These are phyloP conservation scores for Melinopterus prodromus DNA, from an alignment of 2,888 invertebrate species.

Conservation along the genomic window DNA sequence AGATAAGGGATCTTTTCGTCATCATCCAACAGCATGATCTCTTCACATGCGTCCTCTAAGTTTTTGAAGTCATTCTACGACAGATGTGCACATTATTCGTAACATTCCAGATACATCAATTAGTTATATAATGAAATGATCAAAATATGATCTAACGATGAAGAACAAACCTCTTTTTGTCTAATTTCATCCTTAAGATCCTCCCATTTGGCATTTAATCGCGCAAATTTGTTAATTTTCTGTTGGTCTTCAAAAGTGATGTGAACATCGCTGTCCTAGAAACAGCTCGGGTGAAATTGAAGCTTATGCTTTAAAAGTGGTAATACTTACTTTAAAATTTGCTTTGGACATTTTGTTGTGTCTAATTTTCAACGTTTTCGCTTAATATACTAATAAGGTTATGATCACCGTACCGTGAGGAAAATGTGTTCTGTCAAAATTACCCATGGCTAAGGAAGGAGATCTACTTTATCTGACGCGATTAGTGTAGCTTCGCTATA, in stretches of 20 bases:
- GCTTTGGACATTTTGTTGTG: constrained; percentile 62
- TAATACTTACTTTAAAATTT: constrained; percentile 74
- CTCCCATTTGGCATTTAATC: constrained; percentile 90
- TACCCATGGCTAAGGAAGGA: neutral
- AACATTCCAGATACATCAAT: constrained; percentile 28
- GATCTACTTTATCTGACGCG: neutral
- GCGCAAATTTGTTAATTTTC: constrained; percentile 96
- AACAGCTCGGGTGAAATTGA: constrained; percentile 34
- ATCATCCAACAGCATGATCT: constrained; percentile 82
- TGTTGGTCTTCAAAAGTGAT: constrained; percentile 97
- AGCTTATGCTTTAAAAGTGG: constrained; percentile 22
- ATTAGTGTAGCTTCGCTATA: neutral
- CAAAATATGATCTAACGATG: neutral
- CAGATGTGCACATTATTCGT: constrained; percentile 23
- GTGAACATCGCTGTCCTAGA: constrained; percentile 87
- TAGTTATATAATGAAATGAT: neutral
- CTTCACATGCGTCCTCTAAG: constrained; percentile 91
- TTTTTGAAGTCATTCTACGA: constrained; percentile 86
- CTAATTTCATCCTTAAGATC: constrained; percentile 89
- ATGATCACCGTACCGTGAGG: constrained; percentile 8
- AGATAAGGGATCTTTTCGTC: constrained; percentile 82
- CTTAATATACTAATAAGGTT: constrained; percentile 29
- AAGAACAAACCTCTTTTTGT: constrained; percentile 71
- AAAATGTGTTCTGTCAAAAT: constrained; percentile 22
- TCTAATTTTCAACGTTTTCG: constrained; percentile 13